Evolutionary conservation across 2,888 invertebrate genomes (phyloP), one percentile per base, ranked within the genome.

Genomic region (Cerceris ruficornis): DNA sequence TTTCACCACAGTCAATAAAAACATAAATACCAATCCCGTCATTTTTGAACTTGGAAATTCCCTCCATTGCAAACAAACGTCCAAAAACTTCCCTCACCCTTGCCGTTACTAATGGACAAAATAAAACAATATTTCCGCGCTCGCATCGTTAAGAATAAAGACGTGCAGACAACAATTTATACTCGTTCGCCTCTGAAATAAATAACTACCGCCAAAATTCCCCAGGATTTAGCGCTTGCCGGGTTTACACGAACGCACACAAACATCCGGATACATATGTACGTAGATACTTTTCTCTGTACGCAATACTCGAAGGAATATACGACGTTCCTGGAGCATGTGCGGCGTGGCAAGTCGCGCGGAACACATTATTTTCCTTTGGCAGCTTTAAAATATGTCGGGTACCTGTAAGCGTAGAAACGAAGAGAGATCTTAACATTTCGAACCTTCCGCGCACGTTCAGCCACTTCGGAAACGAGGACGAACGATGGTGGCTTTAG

Each of bases 281-380:
- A 7, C 14, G 52, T 52, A n/a, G 11, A n/a, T n/a, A 55, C 13
- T 39, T 75, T 68, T 78, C 59, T 50, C 54, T 2, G 0, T 13
- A 2, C 17, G 70, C 70, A 55, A 14, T 59, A 68, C 55, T 43
- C 76, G 55, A 14, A 28, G 69, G 64, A 60, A 79, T 79, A 77
- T 79, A 79, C 79, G 78, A 66, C 58, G 52, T 57, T 46, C 55
- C 42, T 39, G 62, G 49, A 67, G 78, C 78, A 74, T 78, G 79
- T 59, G 79, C 78, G 52, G 66, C 70, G 78, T 60, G 69, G 73
- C 60, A 78, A 80, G 78, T 70, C 78, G 79, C 78, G 79, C 78
- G 79, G 79, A 80, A 80, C 79, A 65, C 78, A 80, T 80, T 78
- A 80, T 80, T 80, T 80, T 57, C 69, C 78, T 80, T 80, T 80